Base-by-base conservation (phyloP, 2,113 vertebrate genomes). In the Anhinga anhinga region DNA sequence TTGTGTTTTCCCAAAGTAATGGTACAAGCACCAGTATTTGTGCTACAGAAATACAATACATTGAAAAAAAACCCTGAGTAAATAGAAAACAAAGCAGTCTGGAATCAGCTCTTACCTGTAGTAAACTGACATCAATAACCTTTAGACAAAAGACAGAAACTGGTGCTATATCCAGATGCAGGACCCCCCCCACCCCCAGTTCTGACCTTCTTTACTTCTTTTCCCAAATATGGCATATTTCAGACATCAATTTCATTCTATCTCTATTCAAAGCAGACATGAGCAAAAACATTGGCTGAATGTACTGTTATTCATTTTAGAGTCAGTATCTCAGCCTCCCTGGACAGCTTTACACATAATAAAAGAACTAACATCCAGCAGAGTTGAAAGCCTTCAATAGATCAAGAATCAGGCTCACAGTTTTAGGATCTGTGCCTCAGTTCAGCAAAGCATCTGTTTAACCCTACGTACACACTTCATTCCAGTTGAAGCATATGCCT, bases 341-440 rank as follows among this genome's bases (percentile, higher is more conserved):
- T 80, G 77, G 81, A 76, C 82, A 96, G 58, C 77, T 95, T 96
- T 95, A 91, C 86, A 87, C 78, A 82, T 87, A 91, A 80, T 91
- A 93, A 96, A 97, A 94, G 63, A 71, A 44, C 79, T 90, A 90
- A 81, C 63, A 93, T 95, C 86, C 91, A 92, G 69, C 91, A 93
- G 92, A 97, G 95, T 94, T 97, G 91, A 96, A 97, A 97, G 83
- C 69, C 56, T 95, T 91, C 70, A 84, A 61, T 5, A 97, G 83
- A 92, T 92, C 77, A 91, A 91, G 91, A 91, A 95, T 92, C 86
- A 89, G 93, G 66, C 86, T 97, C 86, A 67, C 50, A 91, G 58
- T 96, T 95, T 91, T 77, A 92, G 89, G 78, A 88, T 90, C 66
- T 87, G 66, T 89, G 73, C 61, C 56, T 85, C 84, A 53, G 65